Evolutionary conservation across 2,113 vertebrate species (phyloP).

Genomic region (Prunella fulvescens): DNA sequence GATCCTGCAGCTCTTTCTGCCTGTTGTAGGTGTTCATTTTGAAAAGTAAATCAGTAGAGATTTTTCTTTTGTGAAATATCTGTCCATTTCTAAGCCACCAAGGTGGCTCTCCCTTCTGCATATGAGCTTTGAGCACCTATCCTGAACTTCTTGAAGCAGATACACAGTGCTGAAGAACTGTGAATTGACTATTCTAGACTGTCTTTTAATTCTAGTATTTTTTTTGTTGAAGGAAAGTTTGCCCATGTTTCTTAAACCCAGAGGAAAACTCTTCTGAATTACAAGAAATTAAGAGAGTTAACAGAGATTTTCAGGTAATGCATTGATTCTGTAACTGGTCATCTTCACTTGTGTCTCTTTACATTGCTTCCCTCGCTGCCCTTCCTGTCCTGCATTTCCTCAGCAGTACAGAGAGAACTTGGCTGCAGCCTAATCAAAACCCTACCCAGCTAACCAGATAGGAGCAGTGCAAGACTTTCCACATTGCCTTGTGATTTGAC

Average conservation of each 20-base stretch:
- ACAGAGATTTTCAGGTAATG: conserved; percentile 85
- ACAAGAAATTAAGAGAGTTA: conserved; percentile 79
- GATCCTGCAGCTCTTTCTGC: neutral
- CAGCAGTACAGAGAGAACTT: neutral
- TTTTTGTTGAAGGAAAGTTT: conserved; percentile 72
- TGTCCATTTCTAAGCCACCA: neutral
- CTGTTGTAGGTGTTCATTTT: neutral
- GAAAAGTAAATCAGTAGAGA: neutral
- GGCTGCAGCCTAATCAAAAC: neutral
- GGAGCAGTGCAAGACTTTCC: neutral
- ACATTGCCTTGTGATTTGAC: neutral
- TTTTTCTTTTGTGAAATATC: neutral
- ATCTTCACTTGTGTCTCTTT: neutral
- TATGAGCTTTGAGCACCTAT: neutral
- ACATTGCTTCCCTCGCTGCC: neutral
- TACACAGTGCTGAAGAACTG: neutral
- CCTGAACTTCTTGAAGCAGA: neutral
- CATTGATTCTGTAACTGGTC: neutral
- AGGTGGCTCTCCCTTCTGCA: neutral
- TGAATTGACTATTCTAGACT: neutral
- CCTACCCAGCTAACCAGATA: neutral
- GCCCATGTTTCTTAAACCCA: conserved; percentile 78
- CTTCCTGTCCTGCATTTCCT: neutral
- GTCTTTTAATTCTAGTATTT: conserved; percentile 7
- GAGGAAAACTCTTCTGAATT: conserved; percentile 76